Evolutionary conservation across 2,888 invertebrate genomes (phyloP).

Genomic region (Drosophila affinis): DNA sequence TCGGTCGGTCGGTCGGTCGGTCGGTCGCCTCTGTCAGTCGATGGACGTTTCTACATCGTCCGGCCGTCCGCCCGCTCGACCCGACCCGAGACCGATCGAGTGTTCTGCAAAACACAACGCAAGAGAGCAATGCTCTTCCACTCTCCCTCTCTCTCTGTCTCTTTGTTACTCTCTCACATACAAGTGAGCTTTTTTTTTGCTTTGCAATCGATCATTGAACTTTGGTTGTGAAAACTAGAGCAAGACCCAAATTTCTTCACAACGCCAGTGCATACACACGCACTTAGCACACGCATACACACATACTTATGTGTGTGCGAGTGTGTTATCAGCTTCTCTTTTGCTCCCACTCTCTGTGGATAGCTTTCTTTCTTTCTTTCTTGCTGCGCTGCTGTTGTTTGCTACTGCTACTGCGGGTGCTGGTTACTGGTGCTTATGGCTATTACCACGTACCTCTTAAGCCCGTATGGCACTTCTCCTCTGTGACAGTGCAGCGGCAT

Average conservation of each 20-base stretch:
- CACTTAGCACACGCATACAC: neutral
- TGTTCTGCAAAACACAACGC: conserved; percentile 71
- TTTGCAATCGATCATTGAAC: conserved; percentile 81
- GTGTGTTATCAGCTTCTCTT: conserved; percentile 59
- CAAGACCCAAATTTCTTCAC: conserved; percentile 80
- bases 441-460: conserved; percentile 38
- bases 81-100: conserved; percentile 22
- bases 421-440: conserved; percentile 33
- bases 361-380: conserved; percentile 63
- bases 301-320: neutral
- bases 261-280: conserved; percentile 35
- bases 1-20: conserved; percentile 11
- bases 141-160: conserved; percentile 19
- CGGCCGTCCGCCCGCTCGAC: neutral
- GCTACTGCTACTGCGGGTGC: conserved; percentile 13
- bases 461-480: neutral
- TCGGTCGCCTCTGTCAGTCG: conserved; percentile 9
- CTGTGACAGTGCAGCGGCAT: neutral
- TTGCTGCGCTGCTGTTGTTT: conserved; percentile 11
- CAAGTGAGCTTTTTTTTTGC: conserved; percentile 52
- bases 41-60: conserved; percentile 65
- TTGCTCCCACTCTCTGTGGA: conserved; percentile 40
- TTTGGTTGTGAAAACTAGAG: conserved; percentile 80
- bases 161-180: conserved; percentile 1
- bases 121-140: conserved; percentile 41